phyloP scores from a whole-genome alignment of 2,797 vertebrate genomes.

The Hyperoplus lanceolatus region DNA sequence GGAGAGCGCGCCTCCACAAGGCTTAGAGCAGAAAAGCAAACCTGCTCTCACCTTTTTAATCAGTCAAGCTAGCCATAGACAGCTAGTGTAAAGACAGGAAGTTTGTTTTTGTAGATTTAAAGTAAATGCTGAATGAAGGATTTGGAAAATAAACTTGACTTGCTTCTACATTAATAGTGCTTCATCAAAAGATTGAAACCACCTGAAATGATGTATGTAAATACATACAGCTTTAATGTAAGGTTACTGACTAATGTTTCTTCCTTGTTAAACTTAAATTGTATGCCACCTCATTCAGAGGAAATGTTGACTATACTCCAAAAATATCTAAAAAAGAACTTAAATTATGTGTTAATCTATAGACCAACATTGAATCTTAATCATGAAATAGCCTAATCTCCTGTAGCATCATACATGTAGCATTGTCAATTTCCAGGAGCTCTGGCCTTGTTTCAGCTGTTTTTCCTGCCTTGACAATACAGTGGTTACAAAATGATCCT shows the following conservation, averaged over 20 bases:
- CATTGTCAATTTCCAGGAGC: neutral
- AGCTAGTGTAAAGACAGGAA: constrained; percentile 32
- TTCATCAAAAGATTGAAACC: neutral
- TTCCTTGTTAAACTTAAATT: neutral
- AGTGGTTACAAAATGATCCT: neutral
- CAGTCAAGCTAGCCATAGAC: constrained; percentile 14
- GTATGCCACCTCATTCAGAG: neutral
- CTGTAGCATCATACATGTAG: neutral
- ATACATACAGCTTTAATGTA: neutral
- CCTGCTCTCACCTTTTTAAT: constrained; percentile 1
- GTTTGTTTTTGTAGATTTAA: neutral
- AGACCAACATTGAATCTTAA: neutral
- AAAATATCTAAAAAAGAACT: neutral
- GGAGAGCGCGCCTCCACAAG: constrained; percentile 56
- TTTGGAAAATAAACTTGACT: neutral
- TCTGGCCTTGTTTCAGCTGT: neutral
- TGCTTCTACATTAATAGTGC: neutral
- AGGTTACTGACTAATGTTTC: neutral
- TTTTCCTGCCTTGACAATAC: neutral
- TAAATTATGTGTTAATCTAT: too few species aligned
- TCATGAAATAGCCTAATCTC: neutral
- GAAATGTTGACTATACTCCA: neutral
- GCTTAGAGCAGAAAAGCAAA: constrained; percentile 38
- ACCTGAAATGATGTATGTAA: too few species aligned
- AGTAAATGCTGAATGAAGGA: neutral